These are phyloP conservation scores for Morpho helenor DNA, from an alignment of 2,888 invertebrate genomes.

Conservation along the genomic window DNA sequence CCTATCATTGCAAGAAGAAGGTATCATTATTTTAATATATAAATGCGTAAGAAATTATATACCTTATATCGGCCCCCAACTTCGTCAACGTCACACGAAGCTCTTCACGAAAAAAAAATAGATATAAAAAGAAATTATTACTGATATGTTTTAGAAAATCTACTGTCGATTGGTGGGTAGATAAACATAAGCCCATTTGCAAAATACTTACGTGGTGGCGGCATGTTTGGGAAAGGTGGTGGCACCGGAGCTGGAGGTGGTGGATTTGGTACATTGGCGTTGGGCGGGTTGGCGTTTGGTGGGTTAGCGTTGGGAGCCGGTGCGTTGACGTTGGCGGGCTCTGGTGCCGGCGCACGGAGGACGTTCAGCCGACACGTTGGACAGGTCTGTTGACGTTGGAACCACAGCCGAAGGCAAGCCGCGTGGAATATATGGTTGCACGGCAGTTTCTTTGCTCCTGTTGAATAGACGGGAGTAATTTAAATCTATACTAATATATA, in stretches of 20 bases:
- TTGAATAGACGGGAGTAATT: background rate
- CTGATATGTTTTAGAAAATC: too few relatives aligned
- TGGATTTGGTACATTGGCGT: conserved; percentile 31
- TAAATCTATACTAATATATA: too few relatives aligned
- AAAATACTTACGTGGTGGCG: conserved; percentile 52
- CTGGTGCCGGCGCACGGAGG: conserved; percentile 71
- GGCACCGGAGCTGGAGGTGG: conserved; percentile 40
- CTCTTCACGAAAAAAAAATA: too few relatives aligned
- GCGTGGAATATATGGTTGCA: conserved; percentile 99
- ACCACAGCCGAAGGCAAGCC: conserved; percentile 98
- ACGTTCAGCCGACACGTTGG: conserved; percentile 98
- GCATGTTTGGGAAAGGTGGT: conserved; percentile 60
- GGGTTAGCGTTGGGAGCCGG: conserved; percentile 34
- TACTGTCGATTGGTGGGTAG: too few relatives aligned
- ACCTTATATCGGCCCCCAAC: too few relatives aligned
- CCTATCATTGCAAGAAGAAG: too few relatives aligned
- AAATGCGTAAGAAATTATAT: too few relatives aligned
- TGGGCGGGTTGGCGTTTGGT: conserved; percentile 30
- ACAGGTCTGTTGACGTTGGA: conserved; percentile 99
- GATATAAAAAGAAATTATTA: too few relatives aligned
- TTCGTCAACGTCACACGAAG: too few relatives aligned
- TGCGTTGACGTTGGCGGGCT: conserved; percentile 34
- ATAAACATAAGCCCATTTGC: background rate
- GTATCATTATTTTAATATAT: too few relatives aligned
- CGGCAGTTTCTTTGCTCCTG: conserved; percentile 95